These are phyloP conservation scores for Eumerus sabulonum DNA, from an alignment of 2,888 invertebrate species.

Conservation along the genomic window DNA sequence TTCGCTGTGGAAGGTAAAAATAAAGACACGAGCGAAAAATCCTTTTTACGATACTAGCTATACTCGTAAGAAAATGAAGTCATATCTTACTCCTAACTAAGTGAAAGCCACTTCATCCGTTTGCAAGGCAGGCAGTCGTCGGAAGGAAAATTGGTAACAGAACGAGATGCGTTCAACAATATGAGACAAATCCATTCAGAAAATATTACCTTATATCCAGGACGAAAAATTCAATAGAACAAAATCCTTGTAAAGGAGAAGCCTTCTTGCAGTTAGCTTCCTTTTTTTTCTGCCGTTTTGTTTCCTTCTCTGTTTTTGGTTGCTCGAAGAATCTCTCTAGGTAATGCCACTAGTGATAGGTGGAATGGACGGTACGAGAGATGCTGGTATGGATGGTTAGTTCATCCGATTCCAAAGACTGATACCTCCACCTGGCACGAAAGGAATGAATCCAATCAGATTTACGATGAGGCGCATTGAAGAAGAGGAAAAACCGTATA, in stretches of 20 bases:
- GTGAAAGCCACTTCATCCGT: background rate
- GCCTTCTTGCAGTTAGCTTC: background rate
- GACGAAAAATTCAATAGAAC: slow-evolving; percentile 43
- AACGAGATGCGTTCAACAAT: slow-evolving; percentile 34
- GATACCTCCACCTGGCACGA: slow-evolving; percentile 61
- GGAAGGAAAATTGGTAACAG: slow-evolving; percentile 21
- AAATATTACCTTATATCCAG: slow-evolving; percentile 39
- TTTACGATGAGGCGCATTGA: slow-evolving; percentile 50
- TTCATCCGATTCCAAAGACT: slow-evolving; percentile 38
- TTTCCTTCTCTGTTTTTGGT: background rate
- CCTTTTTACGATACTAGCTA: slow-evolving; percentile 1
- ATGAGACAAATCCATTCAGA: slow-evolving; percentile 59
- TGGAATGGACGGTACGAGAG: slow-evolving; percentile 7
- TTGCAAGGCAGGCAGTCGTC: background rate
- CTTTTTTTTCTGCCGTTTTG: slow-evolving; percentile 4
- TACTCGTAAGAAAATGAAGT: slow-evolving; percentile 16
- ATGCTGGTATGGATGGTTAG: slow-evolving; percentile 21
- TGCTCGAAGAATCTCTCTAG: background rate
- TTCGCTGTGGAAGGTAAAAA: too few species aligned
- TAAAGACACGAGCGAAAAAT: background rate
- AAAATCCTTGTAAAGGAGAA: slow-evolving; percentile 21
- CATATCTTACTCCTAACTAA: slow-evolving; percentile 9
- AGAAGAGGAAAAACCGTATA: slow-evolving; percentile 22
- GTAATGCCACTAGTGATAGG: too few species aligned
- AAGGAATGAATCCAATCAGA: slow-evolving; percentile 61